Base-by-base conservation (phyloP, 2,888 invertebrate species). In the Seladonia tumulorum region DNA sequence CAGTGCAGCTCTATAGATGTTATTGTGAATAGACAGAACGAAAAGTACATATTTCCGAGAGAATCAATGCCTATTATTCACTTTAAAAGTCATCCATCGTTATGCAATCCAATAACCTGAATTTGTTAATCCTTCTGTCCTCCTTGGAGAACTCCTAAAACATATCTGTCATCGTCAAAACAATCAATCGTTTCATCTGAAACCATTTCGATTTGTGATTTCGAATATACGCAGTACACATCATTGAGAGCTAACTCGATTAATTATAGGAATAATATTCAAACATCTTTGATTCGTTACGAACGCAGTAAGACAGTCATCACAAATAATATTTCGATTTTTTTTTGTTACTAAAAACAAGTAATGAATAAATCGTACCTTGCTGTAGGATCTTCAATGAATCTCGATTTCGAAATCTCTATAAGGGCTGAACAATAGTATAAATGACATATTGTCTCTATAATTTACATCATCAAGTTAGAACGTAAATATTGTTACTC, bases 401-500 rank as follows among this genome's bases (percentile, higher is more conserved):
- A 79, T 47, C 70, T 75, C 42, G 5, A 5, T 42, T 53, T 14
- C 5, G 42, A 75, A 81, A 86, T 79, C 39, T 83, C 29, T 60
- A 53, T 74, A 60, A n/a, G 39, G 14, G 8, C 39, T 47, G 53
- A 81, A 82, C 74, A 72, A 79, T 68, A 45, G 29, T 47, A 71
- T 39, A 75, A 72, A 57, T 83, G 79, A 83, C 78, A 76, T 71
- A 75, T 60, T 68, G 49, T 45, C 73, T 60, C 2, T 53, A 22
- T 39, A 73, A 77, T 86, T 81, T 81, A 71, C 78, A 78, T 78
- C 70, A 75, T 84, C 70, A 53, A 35, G 8, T 25, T 47, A 83
- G 60, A 78, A 35, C 35, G n/a, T 57, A n/a, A 63, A 53, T 81
- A 72, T 81, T 81, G 35, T 83, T 76, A 35, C 49, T 29, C 75